Percentiles rank a stretch among this genome's conserved stretches.
Conservation (phyloP, 1,140 invertebrate genomes). For the Drosophila pallidifrons region DNA sequence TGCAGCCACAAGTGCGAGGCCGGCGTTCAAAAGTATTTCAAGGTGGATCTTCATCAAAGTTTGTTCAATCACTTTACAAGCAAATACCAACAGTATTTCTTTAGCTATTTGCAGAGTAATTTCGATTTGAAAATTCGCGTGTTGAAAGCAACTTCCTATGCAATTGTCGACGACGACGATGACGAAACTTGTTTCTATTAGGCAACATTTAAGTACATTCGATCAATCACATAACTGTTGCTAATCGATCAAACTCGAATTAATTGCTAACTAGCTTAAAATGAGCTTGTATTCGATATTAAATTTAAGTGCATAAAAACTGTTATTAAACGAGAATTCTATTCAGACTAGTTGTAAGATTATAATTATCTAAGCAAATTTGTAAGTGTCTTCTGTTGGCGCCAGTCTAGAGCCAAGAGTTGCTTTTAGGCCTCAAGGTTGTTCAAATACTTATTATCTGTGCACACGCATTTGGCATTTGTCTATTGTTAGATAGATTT, state of each 20-base stretch:
- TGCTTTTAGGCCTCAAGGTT: constrained; percentile 52
- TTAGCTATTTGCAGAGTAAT: background rate
- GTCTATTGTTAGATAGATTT: constrained; percentile 53
- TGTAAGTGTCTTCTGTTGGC: constrained; percentile 21
- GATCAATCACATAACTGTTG: constrained; percentile 10
- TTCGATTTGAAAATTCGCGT: background rate
- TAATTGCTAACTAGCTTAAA: constrained; percentile 1
- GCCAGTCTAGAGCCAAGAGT: constrained; percentile 22
- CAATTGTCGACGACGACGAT: background rate
- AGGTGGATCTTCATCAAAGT: constrained; percentile 30
- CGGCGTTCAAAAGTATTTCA: background rate
- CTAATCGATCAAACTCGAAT: constrained; percentile 14
- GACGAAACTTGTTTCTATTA: background rate
- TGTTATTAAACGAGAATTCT: background rate
- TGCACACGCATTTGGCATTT: constrained; percentile 64
- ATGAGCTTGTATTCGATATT: background rate
- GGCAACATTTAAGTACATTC: background rate
- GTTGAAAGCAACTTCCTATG: background rate
- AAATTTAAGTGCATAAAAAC: background rate
- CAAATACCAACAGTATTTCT: constrained; percentile 45
- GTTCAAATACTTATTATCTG: constrained; percentile 16
- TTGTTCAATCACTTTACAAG: constrained; percentile 55
- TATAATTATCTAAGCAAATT: background rate
- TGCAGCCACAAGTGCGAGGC: background rate
- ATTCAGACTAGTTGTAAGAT: background rate